phyloP scores from a whole-genome alignment of 2,797 vertebrate genomes.

The Ctenopoma multispine region DNA sequence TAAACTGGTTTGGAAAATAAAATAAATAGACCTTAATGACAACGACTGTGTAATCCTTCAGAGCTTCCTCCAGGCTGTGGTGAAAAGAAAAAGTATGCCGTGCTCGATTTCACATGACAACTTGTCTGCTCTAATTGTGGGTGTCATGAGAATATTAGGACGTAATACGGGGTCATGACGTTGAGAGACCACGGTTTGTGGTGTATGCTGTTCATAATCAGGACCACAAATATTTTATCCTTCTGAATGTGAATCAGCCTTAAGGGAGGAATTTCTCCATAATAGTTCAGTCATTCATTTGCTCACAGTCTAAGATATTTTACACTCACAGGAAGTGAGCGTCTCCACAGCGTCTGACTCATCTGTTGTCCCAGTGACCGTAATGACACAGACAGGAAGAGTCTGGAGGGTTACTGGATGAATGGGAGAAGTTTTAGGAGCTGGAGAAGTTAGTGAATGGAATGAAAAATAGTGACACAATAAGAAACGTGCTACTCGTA shows the following conservation, averaged over 20 bases:
- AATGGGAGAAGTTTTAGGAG: constrained; percentile 39
- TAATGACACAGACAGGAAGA: constrained; percentile 75
- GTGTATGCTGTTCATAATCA: constrained; percentile 11
- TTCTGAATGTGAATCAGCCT: constrained; percentile 61
- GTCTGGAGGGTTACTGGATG: constrained; percentile 54
- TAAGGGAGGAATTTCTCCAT: constrained; percentile 44
- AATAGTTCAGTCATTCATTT: constrained; percentile 50
- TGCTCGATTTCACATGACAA: constrained; percentile 28
- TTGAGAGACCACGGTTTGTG: constrained; percentile 31
- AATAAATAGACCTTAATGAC: constrained; percentile 38
- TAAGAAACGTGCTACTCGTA: constrained; percentile 51
- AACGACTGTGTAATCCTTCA: constrained; percentile 9
- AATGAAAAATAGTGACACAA: constrained; percentile 40
- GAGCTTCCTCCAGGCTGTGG: background rate
- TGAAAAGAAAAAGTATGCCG: constrained; percentile 28
- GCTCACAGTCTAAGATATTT: constrained; percentile 47
- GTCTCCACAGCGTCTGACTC: constrained; percentile 79
- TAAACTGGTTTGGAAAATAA: constrained; percentile 30
- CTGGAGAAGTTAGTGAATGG: constrained; percentile 19
- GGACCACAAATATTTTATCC: constrained; percentile 42
- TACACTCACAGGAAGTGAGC: constrained; percentile 78
- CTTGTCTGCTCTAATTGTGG: constrained; percentile 17
- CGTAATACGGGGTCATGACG: constrained; percentile 16
- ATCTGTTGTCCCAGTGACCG: constrained; percentile 75
- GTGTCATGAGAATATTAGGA: constrained; percentile 33